Evolutionary conservation across 2,797 vertebrate species (phyloP).

Genomic region (Diplodus puntazzo): DNA sequence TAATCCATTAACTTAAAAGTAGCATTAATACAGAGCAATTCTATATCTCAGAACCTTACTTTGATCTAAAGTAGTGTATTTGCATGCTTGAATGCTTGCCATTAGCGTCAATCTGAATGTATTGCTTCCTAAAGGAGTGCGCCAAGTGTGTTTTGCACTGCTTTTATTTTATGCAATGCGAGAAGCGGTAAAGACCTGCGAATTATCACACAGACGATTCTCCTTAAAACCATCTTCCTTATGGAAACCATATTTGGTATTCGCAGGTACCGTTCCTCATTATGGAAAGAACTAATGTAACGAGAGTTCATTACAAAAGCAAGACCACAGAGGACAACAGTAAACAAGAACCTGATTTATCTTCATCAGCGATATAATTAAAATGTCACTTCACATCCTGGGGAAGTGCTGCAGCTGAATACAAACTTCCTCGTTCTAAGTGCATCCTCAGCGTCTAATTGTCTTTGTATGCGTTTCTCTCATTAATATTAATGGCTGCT

Average conservation of each 20-base stretch:
- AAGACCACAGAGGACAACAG: constrained; percentile 59
- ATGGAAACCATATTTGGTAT: constrained; percentile 37
- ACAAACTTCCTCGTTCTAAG: constrained; percentile 50
- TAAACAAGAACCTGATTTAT: constrained; percentile 68
- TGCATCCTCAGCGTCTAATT: constrained; percentile 53
- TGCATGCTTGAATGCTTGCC: constrained; percentile 28
- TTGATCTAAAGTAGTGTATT: constrained; percentile 29
- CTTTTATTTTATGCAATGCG: constrained; percentile 45
- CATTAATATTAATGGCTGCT: constrained; percentile 59
- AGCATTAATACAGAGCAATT: constrained; percentile 26
- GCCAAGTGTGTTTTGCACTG: constrained; percentile 32
- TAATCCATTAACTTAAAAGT: constrained; percentile 43
- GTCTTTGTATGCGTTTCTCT: constrained; percentile 35
- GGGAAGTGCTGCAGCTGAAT: constrained; percentile 44
- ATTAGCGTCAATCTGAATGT: constrained; percentile 54
- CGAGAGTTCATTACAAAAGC: constrained; percentile 59
- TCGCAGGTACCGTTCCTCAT: constrained; percentile 43
- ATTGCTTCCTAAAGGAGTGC: constrained; percentile 41
- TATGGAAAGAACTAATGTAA: constrained; percentile 55
- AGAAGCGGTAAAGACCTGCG: constrained; percentile 31
- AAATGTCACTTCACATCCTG: constrained; percentile 69
- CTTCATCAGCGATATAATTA: constrained; percentile 70
- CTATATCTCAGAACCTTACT: neutral
- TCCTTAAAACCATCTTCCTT: constrained; percentile 26
- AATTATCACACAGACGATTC: constrained; percentile 50